Evolutionary conservation across 2,113 vertebrate genomes (phyloP), one percentile per base, ranked within the genome.

Genomic region (Chascanopsetta lugubris): DNA sequence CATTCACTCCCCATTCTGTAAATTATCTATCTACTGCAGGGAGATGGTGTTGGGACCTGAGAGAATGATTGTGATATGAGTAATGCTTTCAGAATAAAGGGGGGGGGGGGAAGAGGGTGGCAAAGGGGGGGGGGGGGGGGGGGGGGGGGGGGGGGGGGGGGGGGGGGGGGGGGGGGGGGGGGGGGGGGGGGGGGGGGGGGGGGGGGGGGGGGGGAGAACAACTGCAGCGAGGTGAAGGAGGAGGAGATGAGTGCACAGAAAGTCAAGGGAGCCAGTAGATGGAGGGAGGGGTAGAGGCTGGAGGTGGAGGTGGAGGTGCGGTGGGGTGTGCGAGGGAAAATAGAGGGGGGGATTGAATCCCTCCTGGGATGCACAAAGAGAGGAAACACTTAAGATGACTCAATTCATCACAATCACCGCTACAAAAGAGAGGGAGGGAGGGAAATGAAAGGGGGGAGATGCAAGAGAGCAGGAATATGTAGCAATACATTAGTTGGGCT

Each of bases 361-460:
- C 85, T 87, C 84, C 34, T 0, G 62, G 83, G 89, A 89, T 53
- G 53, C 81, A 82, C 72, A 71, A 77, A 80, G 72, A 85, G 77
- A 85, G 87, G 85, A 89, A 90, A 88, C 83, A 87, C 87, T 87
- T 87, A 85, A 85, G 81, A 90, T 90, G 87, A 90, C 87, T 88
- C 84, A 87, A 89, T 90, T 88, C 80, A 87, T 87, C 84, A 90
- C 84, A 85, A 90, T 90, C 89, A 88, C 80, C 61, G 72, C 73
- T 79, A 75, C 69, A 74, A 83, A 74, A 77, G 58, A 59, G 65
- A 60, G 72, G 40, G 50, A 60, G 63, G 68, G 48, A 45, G 42
- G 43, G 61, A 72, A 77, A 71, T 34, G 6, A 12, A 45, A 65
- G 36, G 26, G 17, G 48, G 42, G 42, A 62, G 54, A 79, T 76